phyloP scores from a whole-genome alignment of 2,113 vertebrate genomes.

The Lophotis ruficrista region DNA sequence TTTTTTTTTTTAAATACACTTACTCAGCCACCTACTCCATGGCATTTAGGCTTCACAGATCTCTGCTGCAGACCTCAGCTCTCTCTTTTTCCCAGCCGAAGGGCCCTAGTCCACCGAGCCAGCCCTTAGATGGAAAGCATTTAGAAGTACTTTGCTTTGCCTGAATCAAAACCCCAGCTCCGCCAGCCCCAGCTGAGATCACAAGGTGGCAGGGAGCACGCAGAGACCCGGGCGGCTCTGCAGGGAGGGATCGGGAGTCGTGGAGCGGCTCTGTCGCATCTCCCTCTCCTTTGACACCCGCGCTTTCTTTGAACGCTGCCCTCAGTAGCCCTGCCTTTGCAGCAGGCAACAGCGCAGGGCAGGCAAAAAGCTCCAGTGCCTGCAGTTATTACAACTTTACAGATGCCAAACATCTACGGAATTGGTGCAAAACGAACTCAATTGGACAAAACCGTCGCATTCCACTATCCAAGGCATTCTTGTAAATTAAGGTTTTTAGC shows the following conservation, averaged over 20 bases:
- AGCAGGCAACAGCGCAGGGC: background rate
- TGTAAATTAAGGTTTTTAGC: background rate
- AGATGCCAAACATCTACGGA: background rate
- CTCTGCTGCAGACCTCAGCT: background rate
- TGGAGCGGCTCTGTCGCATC: background rate
- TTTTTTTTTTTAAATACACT: background rate
- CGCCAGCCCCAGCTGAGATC: slow-evolving; percentile 36
- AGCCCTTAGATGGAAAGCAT: background rate
- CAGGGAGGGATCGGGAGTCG: background rate
- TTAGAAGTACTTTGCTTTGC: slow-evolving; percentile 26
- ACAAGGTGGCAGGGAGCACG: background rate
- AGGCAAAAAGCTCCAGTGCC: background rate
- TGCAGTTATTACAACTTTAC: background rate
- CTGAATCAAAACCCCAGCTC: slow-evolving; percentile 29
- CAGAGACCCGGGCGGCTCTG: background rate
- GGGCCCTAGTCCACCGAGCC: background rate
- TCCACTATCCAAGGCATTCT: background rate
- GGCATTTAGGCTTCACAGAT: background rate
- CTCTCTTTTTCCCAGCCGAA: background rate
- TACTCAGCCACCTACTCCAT: background rate
- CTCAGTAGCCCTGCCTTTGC: background rate
- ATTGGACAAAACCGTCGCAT: background rate
- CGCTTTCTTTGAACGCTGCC: background rate
- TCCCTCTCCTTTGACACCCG: background rate
- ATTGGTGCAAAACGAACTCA: background rate